Base-by-base conservation (phyloP, 2,113 vertebrate species). In the Oxyura jamaicensis region DNA sequence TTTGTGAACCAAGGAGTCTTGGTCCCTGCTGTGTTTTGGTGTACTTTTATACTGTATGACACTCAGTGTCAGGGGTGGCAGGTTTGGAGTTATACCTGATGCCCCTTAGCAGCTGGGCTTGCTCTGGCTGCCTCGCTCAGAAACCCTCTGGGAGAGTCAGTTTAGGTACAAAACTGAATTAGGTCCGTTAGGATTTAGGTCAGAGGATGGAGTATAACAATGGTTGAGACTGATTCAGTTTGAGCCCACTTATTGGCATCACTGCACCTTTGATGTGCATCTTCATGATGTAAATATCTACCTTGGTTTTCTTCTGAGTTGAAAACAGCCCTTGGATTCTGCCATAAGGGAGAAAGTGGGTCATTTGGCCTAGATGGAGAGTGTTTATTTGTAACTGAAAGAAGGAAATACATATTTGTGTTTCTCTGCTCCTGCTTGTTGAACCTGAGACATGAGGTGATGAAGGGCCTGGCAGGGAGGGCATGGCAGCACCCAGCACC, bases 11-110 rank as follows among this genome's bases (percentile, higher is more conserved):
- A 1, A 48, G 36, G 53, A 66, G 35, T 0, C 55, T 77, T 26
- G 36, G 55, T 87, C n/a, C 23, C 8, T 39, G 41, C 41, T 80
- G 63, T 0, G 0, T 73, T 33, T 83, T 0, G 1, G 6, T 3
- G 15, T 31, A 3, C 33, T 77, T 77, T 66, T 11, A 2, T 75
- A 9, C 25, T 1, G 4, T 65, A 13, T 5, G 2, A 10, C 0
- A 0, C 28, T 26, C 48, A 73, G 60, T 1, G 2, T 69, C 44
- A 33, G 20, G 11, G 50, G 15, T 67, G 13, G 26, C 5, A 2
- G 9, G 21, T 62, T 83, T 33, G 44, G 75, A 85, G 55, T 74
- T 59, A n/a, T 46, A 35, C 0, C 1, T 13, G 23, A 44, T 67
- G 36, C 62, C 23, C 0, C 81, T 69, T 56, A 66, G 76, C 72